A percentile compares a stretch with the other conserved stretches of the same genome.
Evolutionary conservation across 2,888 invertebrate genomes (phyloP).

Genomic region (Sussaba pulchella): DNA sequence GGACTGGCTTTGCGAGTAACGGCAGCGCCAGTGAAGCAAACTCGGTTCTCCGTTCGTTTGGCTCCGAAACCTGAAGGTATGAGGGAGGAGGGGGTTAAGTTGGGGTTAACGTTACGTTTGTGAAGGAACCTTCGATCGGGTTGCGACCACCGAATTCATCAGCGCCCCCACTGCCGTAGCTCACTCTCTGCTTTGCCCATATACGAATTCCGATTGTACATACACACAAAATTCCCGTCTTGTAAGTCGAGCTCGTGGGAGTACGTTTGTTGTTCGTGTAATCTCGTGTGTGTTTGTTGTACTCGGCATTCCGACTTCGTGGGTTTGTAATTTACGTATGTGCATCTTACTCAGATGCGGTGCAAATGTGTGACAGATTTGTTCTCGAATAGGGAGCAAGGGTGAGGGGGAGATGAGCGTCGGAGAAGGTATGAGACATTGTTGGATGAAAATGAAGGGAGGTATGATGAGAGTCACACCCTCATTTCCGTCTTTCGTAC

Average conservation of each 20-base stretch:
- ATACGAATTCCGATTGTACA: background rate
- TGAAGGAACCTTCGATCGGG: slow-evolving; percentile 20
- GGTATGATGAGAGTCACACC: slow-evolving; percentile 26
- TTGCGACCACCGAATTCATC: slow-evolving; percentile 56
- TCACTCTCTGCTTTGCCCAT: background rate
- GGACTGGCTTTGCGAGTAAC: slow-evolving; percentile 35
- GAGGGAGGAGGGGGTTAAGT: slow-evolving; percentile 11
- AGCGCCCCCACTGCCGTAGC: background rate
- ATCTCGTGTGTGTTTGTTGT: background rate
- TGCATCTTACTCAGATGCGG: slow-evolving; percentile 15
- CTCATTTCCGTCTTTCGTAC: slow-evolving; percentile 11
- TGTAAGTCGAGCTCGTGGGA: background rate
- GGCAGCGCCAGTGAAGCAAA: slow-evolving; percentile 1
- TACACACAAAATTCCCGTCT: slow-evolving; percentile 7
- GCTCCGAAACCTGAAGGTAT: slow-evolving; percentile 8
- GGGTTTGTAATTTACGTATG: background rate
- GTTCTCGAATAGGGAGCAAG: background rate
- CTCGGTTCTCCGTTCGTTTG: slow-evolving; percentile 28
- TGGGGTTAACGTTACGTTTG: slow-evolving; percentile 18
- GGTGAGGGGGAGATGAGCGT: background rate
- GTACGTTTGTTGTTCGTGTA: background rate
- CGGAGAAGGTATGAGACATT: background rate
- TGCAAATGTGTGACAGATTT: slow-evolving; percentile 19
- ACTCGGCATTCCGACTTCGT: background rate
- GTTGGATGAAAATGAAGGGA: background rate